Evolutionary conservation across 2,113 vertebrate species (phyloP).

Genomic region (Melanerpes aurifrons): DNA sequence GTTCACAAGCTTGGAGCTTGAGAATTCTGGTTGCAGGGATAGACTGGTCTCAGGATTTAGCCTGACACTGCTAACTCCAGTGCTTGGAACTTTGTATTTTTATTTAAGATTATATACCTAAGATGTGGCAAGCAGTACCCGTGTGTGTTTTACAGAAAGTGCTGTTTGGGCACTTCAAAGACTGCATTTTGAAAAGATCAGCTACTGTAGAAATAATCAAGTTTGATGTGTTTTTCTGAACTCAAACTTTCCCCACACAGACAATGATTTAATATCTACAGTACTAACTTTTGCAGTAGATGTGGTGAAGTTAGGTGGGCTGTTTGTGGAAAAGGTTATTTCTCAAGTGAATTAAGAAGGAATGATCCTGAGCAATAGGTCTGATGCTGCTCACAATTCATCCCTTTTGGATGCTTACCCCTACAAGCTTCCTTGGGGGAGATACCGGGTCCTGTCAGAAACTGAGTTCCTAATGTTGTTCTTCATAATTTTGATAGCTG

Average conservation of each 20-base stretch:
- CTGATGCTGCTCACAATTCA: not conserved
- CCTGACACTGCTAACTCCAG: not conserved
- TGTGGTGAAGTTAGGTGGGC: not conserved
- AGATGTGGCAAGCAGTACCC: not conserved
- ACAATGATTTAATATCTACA: not conserved
- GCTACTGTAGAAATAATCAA: not conserved
- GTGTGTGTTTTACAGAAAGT: not conserved
- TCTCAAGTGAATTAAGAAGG: not conserved
- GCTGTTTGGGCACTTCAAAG: not conserved
- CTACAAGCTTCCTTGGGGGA: not conserved
- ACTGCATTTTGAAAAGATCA: not conserved
- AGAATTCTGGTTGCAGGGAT: not conserved
- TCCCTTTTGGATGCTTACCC: not conserved
- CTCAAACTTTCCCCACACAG: not conserved
- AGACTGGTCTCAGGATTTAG: not conserved
- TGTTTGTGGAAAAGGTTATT: not conserved
- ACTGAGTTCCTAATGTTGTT: not conserved
- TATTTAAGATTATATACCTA: not conserved
- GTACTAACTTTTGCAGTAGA: not conserved
- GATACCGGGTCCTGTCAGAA: not conserved
- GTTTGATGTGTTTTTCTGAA: not conserved
- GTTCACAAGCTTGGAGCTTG: not conserved
- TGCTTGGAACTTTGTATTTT: constrained; percentile 12
- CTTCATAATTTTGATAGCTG: not conserved
- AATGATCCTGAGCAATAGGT: not conserved